Conservation (phyloP, 2,797 vertebrate species). For the Sebastes iracundus region DNA sequence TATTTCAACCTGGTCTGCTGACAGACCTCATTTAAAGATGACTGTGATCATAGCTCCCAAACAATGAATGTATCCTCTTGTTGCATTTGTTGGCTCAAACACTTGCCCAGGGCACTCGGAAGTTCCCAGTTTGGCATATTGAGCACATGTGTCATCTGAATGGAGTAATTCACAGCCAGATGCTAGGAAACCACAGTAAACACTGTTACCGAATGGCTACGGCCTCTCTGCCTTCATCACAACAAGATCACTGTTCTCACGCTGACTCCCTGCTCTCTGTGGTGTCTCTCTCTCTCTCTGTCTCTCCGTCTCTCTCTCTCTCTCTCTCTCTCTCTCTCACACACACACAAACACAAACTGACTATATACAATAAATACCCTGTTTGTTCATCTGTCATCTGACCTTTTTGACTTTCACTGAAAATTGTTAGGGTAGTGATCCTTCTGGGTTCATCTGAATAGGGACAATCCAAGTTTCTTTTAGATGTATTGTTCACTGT, state of each 20-base stretch:
- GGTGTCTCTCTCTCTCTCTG: not conserved
- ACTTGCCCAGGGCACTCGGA: constrained; percentile 17
- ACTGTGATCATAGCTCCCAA: not conserved
- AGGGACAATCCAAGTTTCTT: not conserved
- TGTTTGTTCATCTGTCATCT: constrained; percentile 5
- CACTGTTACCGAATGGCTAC: constrained; percentile 11
- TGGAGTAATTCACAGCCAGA: constrained; percentile 51
- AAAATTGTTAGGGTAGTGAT: not conserved
- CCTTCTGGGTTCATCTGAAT: not conserved
- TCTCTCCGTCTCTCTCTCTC: not conserved
- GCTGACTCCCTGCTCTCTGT: not conserved
- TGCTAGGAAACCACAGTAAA: constrained; percentile 27
- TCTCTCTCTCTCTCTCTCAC: not conserved
- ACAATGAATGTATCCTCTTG: constrained; percentile 15
- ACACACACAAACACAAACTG: not conserved
- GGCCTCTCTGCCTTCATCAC: constrained; percentile 39
- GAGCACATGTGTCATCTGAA: constrained; percentile 59
- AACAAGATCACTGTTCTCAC: constrained; percentile 66
- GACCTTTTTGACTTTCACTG: not conserved
- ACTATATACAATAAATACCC: not conserved
- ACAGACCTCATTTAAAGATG: not conserved
- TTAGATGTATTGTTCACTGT: not conserved
- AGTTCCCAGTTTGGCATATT: constrained; percentile 49
- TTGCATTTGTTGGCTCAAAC: constrained; percentile 20
- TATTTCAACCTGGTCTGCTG: not conserved